These are phyloP conservation scores for Chionodraco myersi DNA, from an alignment of 2,113 vertebrate species.

Conservation along the genomic window DNA sequence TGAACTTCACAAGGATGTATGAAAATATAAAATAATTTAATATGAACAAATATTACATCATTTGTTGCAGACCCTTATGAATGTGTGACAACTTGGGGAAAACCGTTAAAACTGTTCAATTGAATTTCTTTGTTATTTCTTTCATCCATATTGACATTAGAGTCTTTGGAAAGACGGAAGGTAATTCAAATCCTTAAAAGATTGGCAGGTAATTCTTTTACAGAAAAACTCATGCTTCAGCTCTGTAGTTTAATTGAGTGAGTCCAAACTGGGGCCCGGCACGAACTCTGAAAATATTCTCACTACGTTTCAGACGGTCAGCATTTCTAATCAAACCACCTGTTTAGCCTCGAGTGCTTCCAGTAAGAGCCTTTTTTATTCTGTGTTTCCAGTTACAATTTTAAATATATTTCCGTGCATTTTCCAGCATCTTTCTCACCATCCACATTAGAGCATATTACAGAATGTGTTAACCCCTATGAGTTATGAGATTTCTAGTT, in stretches of 20 bases:
- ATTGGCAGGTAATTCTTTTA: not conserved
- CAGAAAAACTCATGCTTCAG: not conserved
- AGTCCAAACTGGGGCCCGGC: conserved; percentile 26
- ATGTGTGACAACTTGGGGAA: not conserved
- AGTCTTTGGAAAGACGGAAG: not conserved
- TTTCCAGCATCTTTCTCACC: conserved; percentile 30
- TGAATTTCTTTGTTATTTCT: too few relatives aligned
- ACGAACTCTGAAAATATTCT: conserved; percentile 31
- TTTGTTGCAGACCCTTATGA: not conserved
- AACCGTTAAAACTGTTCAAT: not conserved
- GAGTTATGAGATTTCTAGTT: conserved; percentile 31
- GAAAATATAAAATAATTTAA: not conserved
- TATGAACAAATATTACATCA: not conserved
- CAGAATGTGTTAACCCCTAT: conserved; percentile 10
- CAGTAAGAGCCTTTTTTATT: conserved; percentile 14
- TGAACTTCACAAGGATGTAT: not conserved
- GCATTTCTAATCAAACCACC: conserved; percentile 13
- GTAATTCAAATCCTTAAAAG: not conserved
- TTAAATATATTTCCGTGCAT: conserved; percentile 45
- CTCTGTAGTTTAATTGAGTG: not conserved
- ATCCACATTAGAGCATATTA: not conserved
- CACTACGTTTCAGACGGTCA: conserved; percentile 8
- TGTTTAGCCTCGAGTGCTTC: conserved; percentile 36
- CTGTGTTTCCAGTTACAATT: conserved; percentile 50
- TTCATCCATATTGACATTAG: too few relatives aligned